Evolutionary conservation across 2,797 vertebrate species (phyloP).

Genomic region (Tokudaia muenninki): DNA sequence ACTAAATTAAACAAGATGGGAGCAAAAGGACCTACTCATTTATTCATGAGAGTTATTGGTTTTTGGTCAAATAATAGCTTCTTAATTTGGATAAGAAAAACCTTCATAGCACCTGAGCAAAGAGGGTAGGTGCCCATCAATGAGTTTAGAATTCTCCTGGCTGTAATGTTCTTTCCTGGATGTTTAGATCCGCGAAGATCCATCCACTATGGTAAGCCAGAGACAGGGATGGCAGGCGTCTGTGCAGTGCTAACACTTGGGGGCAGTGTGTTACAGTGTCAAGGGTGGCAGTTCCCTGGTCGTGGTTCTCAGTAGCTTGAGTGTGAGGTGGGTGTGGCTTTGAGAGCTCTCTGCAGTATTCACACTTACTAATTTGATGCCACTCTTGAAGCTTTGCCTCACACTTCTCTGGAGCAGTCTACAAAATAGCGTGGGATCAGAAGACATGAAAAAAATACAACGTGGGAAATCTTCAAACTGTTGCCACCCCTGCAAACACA

Average conservation of each 20-base stretch:
- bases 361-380: background rate
- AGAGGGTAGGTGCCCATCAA: background rate
- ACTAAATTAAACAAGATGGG: conserved; percentile 20
- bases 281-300: background rate
- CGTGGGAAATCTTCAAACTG: background rate
- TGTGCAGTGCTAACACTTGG: background rate
- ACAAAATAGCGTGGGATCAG: conserved; percentile 22
- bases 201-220: background rate
- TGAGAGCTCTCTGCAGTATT: background rate
- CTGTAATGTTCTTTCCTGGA: background rate
- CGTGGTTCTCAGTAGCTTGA: background rate
- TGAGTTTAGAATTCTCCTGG: background rate
- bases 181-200: background rate
- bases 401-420: background rate
- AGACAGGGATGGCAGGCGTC: background rate
- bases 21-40: background rate
- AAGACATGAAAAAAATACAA: background rate
- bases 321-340: background rate
- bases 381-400: background rate
- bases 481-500: background rate
- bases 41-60: background rate
- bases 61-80: conserved; percentile 23
- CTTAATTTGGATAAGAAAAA: conserved; percentile 14
- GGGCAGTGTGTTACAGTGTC: background rate
- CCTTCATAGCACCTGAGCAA: background rate